A percentile compares a stretch with the other conserved stretches of the same genome.
Evolutionary conservation across 2,113 vertebrate genomes (phyloP).

Genomic region (Fukomys damarensis): DNA sequence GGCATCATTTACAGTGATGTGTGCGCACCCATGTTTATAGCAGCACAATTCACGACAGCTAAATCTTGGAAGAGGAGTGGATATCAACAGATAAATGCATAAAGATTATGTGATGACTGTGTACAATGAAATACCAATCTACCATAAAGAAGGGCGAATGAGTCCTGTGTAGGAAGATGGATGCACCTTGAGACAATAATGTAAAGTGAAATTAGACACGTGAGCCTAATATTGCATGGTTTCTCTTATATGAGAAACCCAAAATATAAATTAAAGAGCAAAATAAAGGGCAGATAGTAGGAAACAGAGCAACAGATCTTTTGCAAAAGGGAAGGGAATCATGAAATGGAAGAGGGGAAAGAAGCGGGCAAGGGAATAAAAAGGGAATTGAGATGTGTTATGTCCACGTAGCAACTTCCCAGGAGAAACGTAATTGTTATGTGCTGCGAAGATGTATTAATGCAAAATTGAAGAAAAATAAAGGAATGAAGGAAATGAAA

Average conservation of each 20-base stretch:
- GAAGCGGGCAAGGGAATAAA: background rate
- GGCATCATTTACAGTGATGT: background rate
- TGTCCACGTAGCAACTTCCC: background rate
- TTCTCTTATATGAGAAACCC: background rate
- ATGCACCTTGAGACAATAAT: background rate
- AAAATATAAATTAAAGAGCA: background rate
- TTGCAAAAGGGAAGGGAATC: background rate
- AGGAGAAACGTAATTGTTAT: background rate
- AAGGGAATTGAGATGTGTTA: background rate
- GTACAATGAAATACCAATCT: background rate
- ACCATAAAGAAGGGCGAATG: background rate
- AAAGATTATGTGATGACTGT: background rate
- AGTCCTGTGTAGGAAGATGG: background rate
- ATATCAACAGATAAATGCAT: background rate
- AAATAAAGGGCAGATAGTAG: background rate
- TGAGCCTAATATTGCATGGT: background rate
- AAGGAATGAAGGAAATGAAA: background rate
- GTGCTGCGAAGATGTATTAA: background rate
- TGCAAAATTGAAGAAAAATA: background rate
- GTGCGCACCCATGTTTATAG: background rate
- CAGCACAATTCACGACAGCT: background rate
- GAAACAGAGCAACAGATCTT: background rate
- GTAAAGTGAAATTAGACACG: background rate
- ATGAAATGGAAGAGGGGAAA: background rate
- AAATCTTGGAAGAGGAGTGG: background rate